A percentile compares a stretch with the other conserved stretches of the same genome.
Conservation (phyloP, 2,113 vertebrate genomes). For the Pagrus major region DNA sequence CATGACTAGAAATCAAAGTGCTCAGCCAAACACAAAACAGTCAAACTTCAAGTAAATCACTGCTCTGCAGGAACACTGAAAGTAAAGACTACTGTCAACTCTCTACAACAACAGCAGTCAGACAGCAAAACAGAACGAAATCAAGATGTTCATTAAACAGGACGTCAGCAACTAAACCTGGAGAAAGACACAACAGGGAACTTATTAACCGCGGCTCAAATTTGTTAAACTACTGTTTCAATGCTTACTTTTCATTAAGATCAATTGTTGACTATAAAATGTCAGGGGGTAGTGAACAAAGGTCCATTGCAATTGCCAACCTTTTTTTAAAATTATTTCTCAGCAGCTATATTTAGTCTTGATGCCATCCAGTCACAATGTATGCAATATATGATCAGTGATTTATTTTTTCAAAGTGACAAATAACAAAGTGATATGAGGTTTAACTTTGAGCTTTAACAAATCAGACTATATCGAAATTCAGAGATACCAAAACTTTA, state of each 20-base stretch:
- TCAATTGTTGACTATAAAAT: too few relatives aligned
- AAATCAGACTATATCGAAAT: neutral
- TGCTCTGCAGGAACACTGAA: neutral
- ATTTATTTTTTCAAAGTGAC: neutral
- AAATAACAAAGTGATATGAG: neutral
- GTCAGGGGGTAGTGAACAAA: too few relatives aligned
- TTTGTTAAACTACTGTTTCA: too few relatives aligned
- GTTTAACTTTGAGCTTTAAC: neutral
- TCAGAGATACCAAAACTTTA: neutral
- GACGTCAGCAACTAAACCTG: conserved; percentile 13
- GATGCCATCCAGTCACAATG: neutral
- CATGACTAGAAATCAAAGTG: conserved; percentile 15
- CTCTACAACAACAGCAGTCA: conserved; percentile 7
- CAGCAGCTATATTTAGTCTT: neutral
- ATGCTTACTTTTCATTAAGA: neutral
- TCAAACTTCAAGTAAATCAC: conserved; percentile 16
- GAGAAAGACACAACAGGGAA: neutral
- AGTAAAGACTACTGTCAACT: neutral
- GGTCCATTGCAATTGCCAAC: neutral
- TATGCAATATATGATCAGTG: neutral
- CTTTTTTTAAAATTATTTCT: neutral
- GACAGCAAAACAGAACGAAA: neutral
- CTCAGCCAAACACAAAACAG: conserved; percentile 4
- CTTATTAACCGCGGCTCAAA: neutral
- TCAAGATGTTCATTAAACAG: neutral